Conservation (phyloP, 1,140 invertebrate genomes). For the Macrocentrus cingulum region DNA sequence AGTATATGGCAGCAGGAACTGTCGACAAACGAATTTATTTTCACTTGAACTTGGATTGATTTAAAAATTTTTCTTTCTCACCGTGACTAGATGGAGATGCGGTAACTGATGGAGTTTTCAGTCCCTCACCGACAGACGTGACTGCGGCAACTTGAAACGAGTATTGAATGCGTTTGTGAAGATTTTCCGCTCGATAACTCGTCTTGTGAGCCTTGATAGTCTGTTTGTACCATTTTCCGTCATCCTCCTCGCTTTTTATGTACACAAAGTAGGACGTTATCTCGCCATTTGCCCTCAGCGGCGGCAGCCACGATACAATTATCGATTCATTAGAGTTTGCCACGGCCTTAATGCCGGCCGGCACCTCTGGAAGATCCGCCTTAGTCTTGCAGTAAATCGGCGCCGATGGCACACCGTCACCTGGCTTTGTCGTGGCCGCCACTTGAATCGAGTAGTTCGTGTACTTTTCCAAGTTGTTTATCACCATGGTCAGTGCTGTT, state of each 20-base stretch:
- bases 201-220: conserved; percentile 53
- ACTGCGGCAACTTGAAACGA: conserved; percentile 74
- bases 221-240: conserved; percentile 51
- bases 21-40: conserved; percentile 25
- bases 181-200: conserved; percentile 57
- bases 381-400: conserved; percentile 86
- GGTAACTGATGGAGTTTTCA: conserved; percentile 73
- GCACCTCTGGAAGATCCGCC: conserved; percentile 87
- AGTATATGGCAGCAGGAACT: conserved; percentile 80
- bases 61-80: conserved; percentile 39
- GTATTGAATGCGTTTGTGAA: conserved; percentile 61
- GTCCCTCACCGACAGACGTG: conserved; percentile 78
- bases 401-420: conserved; percentile 81
- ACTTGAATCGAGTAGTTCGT: conserved; percentile 87
- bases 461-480: conserved; percentile 73
- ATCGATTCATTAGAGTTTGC: conserved; percentile 81
- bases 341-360: conserved; percentile 85
- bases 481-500: conserved; percentile 66
- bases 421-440: conserved; percentile 83
- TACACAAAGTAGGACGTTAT: conserved; percentile 62
- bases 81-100: conserved; percentile 77
- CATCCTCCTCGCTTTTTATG: conserved; percentile 45
- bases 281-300: conserved; percentile 62
- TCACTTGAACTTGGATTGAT: not conserved
- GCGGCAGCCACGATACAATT: conserved; percentile 78